A percentile compares a stretch with the other conserved stretches of the same genome.
phyloP scores from a whole-genome alignment of 2,888 invertebrate species.

The Oligia latruncula region DNA sequence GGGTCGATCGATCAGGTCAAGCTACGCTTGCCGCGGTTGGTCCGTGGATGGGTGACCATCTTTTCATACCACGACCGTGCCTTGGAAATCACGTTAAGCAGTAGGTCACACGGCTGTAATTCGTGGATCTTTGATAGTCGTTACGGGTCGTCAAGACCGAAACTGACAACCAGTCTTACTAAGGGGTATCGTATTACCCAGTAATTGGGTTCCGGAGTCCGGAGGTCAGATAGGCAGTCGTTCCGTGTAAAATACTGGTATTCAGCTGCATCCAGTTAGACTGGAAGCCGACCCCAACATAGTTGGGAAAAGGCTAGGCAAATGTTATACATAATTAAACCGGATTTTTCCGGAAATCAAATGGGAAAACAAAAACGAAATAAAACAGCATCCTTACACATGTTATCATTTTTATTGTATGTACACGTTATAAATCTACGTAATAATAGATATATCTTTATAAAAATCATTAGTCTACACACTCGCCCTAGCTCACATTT shows the following conservation, averaged over 20 bases:
- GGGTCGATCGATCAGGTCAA: not conserved
- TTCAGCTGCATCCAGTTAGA: not conserved
- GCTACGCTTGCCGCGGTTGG: too few species aligned
- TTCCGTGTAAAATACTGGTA: too few species aligned
- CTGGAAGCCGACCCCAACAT: not conserved
- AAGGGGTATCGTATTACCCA: not conserved
- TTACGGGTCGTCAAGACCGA: not conserved
- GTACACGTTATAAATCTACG: slow-evolving; percentile 78
- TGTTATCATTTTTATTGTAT: slow-evolving; percentile 82
- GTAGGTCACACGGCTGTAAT: not conserved
- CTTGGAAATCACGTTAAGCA: not conserved
- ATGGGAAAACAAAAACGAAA: slow-evolving; percentile 41
- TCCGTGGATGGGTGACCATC: too few species aligned
- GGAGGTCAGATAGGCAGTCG: not conserved
- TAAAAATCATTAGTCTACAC: slow-evolving; percentile 75
- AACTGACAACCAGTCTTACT: not conserved
- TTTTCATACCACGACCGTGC: not conserved
- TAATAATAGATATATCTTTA: slow-evolving; percentile 75
- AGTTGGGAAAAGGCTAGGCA: not conserved
- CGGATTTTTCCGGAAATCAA: not conserved
- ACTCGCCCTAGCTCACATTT: slow-evolving; percentile 60
- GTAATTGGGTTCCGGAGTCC: not conserved
- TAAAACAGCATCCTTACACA: slow-evolving; percentile 71
- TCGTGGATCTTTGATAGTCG: not conserved
- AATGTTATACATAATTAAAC: not conserved